Conservation (phyloP, 2,113 vertebrate genomes). For the Guaruba guarouba region DNA sequence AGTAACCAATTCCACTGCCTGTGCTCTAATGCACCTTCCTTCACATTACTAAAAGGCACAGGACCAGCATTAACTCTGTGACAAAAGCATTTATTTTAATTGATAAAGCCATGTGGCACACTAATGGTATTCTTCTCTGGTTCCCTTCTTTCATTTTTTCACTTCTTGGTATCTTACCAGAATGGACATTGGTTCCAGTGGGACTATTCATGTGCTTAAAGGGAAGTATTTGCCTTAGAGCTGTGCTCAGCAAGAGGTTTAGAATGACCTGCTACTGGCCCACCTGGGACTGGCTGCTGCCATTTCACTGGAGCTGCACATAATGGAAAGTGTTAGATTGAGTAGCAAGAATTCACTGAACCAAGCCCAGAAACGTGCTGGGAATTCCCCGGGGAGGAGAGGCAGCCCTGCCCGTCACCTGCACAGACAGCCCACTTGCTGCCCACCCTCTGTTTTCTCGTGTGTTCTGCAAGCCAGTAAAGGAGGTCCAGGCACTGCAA, state of each 20-base stretch:
- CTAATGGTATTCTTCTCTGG: not conserved
- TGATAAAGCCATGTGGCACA: not conserved
- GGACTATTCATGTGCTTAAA: not conserved
- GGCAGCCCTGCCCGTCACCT: fast-evolving
- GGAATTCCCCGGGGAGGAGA: not conserved
- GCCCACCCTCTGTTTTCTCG: fast-evolving
- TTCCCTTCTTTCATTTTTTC: not conserved
- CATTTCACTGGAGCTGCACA: not conserved
- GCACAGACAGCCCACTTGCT: not conserved
- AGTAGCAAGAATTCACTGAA: not conserved
- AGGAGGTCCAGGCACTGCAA: not conserved
- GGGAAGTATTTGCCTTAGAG: not conserved
- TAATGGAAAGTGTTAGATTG: fast-evolving
- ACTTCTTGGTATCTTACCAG: not conserved
- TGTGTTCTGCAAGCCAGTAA: not conserved
- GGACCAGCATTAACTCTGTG: fast-evolving
- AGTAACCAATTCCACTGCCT: not conserved
- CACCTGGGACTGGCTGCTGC: not conserved
- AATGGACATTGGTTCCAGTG: fast-evolving
- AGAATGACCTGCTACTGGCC: fast-evolving
- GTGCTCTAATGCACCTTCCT: not conserved
- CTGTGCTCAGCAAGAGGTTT: not conserved
- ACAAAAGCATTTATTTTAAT: not conserved
- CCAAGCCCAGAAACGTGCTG: fast-evolving
- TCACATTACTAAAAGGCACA: not conserved